Evolutionary conservation across 2,797 vertebrate species (phyloP).

Genomic region (Crax fasciolata): DNA sequence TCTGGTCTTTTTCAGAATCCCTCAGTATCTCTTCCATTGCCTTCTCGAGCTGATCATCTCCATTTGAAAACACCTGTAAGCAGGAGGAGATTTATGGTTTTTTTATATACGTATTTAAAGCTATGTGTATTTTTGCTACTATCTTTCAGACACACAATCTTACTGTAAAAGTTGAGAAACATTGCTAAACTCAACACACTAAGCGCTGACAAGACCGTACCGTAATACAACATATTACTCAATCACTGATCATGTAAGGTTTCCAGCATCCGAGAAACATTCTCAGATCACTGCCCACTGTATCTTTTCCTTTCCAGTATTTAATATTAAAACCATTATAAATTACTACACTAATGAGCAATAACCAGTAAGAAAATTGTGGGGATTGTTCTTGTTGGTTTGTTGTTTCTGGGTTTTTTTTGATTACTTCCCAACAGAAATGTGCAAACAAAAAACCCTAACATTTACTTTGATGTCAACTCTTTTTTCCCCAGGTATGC

Average conservation of each 20-base stretch:
- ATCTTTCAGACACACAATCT: not conserved
- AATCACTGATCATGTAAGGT: too few species aligned
- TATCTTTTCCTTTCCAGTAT: not conserved
- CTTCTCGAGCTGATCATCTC: constrained; percentile 92
- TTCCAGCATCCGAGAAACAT: not conserved
- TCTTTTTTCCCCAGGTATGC: too few species aligned
- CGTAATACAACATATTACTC: not conserved
- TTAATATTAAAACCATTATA: not conserved
- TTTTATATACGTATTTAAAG: not conserved
- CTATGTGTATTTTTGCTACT: not conserved
- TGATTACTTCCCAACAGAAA: not conserved
- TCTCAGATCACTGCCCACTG: not conserved
- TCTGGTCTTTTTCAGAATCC: constrained; percentile 89
- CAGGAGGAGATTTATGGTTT: not conserved
- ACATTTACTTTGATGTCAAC: not conserved
- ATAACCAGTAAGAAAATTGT: not conserved
- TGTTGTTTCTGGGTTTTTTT: too few species aligned
- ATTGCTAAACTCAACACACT: not conserved
- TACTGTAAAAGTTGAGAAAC: not conserved
- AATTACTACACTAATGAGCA: not conserved
- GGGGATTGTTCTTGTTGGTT: not conserved
- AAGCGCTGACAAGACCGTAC: not conserved
- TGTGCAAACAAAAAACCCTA: not conserved
- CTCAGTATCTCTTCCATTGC: constrained; percentile 96
- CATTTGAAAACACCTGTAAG: constrained; percentile 90